Evolutionary conservation across 2,888 invertebrate species (phyloP).

Genomic region (Choreutis nemorana): DNA sequence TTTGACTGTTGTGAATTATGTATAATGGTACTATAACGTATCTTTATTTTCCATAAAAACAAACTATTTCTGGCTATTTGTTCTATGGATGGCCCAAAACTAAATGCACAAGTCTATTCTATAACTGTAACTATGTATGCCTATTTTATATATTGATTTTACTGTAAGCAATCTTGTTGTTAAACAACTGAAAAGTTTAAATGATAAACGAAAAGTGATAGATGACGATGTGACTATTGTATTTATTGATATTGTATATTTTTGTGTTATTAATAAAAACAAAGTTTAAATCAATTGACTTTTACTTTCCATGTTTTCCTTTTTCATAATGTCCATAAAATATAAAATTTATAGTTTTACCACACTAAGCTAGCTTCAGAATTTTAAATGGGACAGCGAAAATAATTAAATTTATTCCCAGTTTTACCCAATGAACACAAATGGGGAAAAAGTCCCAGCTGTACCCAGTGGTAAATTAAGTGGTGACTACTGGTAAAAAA

Average conservation of each 20-base stretch:
- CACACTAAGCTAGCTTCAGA: too few relatives aligned
- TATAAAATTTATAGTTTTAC: too few relatives aligned
- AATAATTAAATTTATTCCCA: too few relatives aligned
- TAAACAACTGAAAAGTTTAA: conserved; percentile 50
- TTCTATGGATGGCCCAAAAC: conserved; percentile 20
- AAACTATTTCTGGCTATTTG: not conserved
- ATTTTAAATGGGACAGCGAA: too few relatives aligned
- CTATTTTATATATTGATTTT: not conserved
- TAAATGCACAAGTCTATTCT: conserved; percentile 21
- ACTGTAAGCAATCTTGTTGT: conserved; percentile 28
- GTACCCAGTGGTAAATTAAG: too few relatives aligned
- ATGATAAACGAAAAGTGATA: conserved; percentile 47
- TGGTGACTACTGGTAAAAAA: too few relatives aligned
- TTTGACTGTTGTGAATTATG: not conserved
- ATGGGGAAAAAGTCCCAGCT: too few relatives aligned
- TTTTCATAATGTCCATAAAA: too few relatives aligned
- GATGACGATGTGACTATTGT: conserved; percentile 48
- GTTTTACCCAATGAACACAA: too few relatives aligned
- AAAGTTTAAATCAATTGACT: too few relatives aligned
- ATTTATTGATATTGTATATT: conserved; percentile 64
- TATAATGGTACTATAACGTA: not conserved
- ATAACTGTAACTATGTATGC: conserved; percentile 7
- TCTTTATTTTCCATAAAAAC: not conserved
- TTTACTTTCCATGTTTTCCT: conserved; percentile 4
- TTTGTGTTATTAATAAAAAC: conserved; percentile 63